Base-by-base conservation (phyloP, 1,140 invertebrate species). In the Drosophila pectinifera region DNA sequence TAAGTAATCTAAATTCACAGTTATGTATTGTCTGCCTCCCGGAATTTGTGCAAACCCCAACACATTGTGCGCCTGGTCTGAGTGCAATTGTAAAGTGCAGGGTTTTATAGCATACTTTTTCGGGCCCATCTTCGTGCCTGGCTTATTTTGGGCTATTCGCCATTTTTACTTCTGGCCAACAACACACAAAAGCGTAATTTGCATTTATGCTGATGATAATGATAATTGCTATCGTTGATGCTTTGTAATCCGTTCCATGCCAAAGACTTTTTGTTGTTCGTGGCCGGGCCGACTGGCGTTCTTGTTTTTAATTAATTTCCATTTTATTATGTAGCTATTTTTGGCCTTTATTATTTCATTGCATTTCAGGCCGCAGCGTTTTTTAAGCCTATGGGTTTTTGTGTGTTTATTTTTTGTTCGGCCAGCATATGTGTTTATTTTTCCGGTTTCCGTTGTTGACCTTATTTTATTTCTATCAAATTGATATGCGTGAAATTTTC, bases 1-100 rank as follows among this genome's bases (percentile, higher is more conserved):
- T 82, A 86, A 85, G 80, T 85, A 86, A 86, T 86, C 64, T 88
- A 88, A 70, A 61, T 68, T 70, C 68, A 48, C 46, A 69, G 68
- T 70, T 70, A 70, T 70, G 67, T 69, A 70, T 70, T 70, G 67
- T 70, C 67, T 70, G 64, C 41, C 64, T 46, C 45, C 64, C 61
- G 24, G 13, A 22, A 39, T 28, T 28, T 24, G 18, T 13, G 28
- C n/a, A 14, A 14, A n/a, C 16, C 11, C n/a, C 10, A 3, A 14
- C 43, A 3, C 34, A 26, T 22, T 42, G n/a, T 24, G 10, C 24
- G 34, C 11, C 14, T 10, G 20, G 59, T 67, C 61, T 51, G 65
- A 72, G 68, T 72, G 68, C 68, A 72, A 72, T 70, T 72, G 68
- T 70, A 72, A 72, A 72, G 65, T 72, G 68, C 68, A 72, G n/a